These are phyloP conservation scores for Arrhamphus sclerolepis DNA, from an alignment of 2,797 vertebrate species.

Conservation along the genomic window DNA sequence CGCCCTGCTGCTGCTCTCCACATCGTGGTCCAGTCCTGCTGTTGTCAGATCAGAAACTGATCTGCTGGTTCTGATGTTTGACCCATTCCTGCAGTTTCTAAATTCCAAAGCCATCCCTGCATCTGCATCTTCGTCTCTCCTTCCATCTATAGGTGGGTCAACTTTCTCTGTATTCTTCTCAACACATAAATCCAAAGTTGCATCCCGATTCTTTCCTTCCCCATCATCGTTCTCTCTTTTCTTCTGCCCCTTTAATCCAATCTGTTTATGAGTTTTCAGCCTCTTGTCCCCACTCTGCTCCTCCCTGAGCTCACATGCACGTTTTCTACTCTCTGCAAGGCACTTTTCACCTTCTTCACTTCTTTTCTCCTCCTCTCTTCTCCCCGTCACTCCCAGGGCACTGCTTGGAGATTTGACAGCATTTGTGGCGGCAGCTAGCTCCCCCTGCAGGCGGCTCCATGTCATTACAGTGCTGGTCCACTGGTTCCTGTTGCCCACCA, in stretches of 20 bases:
- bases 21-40: background rate
- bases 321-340: slow-evolving; percentile 14
- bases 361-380: slow-evolving; percentile 4
- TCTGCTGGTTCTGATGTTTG: background rate
- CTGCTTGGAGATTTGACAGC: background rate
- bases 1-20: slow-evolving; percentile 6
- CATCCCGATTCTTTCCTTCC: slow-evolving; percentile 3
- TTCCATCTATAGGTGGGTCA: background rate
- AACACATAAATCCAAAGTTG: background rate
- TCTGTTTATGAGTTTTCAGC: slow-evolving; percentile 2
- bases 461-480: slow-evolving; percentile 78
- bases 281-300: slow-evolving; percentile 10
- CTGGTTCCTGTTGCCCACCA: slow-evolving; percentile 71
- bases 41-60: background rate
- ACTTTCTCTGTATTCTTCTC: slow-evolving; percentile 3
- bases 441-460: slow-evolving; percentile 80
- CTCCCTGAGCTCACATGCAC: slow-evolving; percentile 10
- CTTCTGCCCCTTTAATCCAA: slow-evolving; percentile 8
- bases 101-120: slow-evolving; percentile 1
- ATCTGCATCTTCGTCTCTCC: slow-evolving; percentile 1
- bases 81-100: background rate
- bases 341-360: slow-evolving; percentile 12
- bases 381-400: background rate
- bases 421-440: slow-evolving; percentile 43
- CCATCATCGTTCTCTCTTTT: slow-evolving; percentile 43